These are phyloP conservation scores for Jacana jacana DNA, from an alignment of 2,113 vertebrate genomes.

Conservation along the genomic window DNA sequence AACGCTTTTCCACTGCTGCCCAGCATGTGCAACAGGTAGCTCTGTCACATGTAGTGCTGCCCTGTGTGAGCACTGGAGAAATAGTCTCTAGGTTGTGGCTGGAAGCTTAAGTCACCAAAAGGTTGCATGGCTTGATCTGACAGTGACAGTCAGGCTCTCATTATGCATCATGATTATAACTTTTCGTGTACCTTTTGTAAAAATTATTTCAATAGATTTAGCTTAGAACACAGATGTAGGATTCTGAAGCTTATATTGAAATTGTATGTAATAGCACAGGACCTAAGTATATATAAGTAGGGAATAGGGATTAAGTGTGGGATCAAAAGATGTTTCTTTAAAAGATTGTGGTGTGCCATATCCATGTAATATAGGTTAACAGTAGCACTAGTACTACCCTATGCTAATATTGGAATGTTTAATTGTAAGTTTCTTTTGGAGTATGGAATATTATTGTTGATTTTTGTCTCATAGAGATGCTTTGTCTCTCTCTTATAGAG, in stretches of 20 bases:
- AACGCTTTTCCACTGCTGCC: background rate
- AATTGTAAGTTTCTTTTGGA: background rate
- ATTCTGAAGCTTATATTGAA: background rate
- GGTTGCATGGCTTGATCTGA: background rate
- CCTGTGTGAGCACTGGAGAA: background rate
- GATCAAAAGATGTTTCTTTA: background rate
- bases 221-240: background rate
- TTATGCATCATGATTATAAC: background rate
- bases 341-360: background rate
- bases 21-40: background rate
- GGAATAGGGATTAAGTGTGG: background rate
- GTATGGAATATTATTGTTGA: background rate
- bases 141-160: background rate
- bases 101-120: background rate
- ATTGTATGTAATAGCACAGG: background rate
- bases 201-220: background rate
- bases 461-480: background rate
- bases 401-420: no score
- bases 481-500: no score
- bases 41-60: background rate
- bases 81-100: background rate
- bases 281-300: background rate
- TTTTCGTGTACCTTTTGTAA: background rate
- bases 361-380: background rate
- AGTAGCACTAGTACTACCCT: background rate